Base-by-base conservation (phyloP, 1,140 invertebrate genomes). In the Euschistus heros region DNA sequence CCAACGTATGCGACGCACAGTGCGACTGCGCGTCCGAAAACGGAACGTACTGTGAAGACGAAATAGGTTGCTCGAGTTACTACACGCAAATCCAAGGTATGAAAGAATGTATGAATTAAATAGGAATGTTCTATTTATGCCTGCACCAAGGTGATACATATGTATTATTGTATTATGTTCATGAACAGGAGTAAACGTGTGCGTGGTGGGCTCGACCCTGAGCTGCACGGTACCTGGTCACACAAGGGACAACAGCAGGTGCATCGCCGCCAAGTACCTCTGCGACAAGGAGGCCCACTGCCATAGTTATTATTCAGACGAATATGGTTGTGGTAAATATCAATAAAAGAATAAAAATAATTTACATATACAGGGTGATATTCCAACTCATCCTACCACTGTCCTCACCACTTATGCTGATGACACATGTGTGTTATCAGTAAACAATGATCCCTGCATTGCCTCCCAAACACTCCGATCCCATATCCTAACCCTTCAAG, bases 1-100 rank as follows among this genome's bases (percentile, higher is more conserved):
- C 81, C 42, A 88, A 85, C 81, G 75, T 77, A 59, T 89, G 87
- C 72, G 86, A 89, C 70, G 80, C 81, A n/a, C 68, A 68, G 2
- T 75, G 79, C 63, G 86, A 89, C 73, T 89, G 87, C 72, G 70
- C 71, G 0, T 86, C 72, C 76, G 77, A 55, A 79, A 22, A 46
- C 18, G 27, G 47, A 26, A 64, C 61, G 22, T 18, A 14, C 18
- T 71, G 70, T 30, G 69, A 65, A n/a, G 70, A 71, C 55, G 70
- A 71, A 61, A 26, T 68, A 0, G 60, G 69, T 64, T 71, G 70
- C 50, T 50, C 37, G 2, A n/a, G 60, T 15, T 67, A 37, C 46
- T 70, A 70, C 68, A 63, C 52, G 6, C 44, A 59, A 13, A 24
- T 55, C 6, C 42, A 69, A 26, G 70, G 70, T 71, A 37, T 10